Conservation (phyloP, 2,113 vertebrate genomes). For the Rallus limicola region DNA sequence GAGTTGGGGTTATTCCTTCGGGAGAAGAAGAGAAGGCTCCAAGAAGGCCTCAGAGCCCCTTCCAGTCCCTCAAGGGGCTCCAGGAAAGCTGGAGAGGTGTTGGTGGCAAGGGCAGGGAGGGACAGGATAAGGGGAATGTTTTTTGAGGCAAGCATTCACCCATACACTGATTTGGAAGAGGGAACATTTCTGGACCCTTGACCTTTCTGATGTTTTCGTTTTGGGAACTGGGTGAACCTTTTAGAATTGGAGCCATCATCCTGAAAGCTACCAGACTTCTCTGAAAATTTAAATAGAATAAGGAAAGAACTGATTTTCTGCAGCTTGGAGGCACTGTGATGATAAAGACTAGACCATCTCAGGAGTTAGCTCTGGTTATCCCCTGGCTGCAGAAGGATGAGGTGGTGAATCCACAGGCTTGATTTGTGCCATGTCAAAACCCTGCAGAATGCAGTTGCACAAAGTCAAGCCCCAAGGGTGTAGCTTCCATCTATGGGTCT, state of each 20-base stretch:
- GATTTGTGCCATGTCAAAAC: background rate
- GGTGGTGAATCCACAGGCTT: background rate
- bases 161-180: background rate
- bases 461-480: background rate
- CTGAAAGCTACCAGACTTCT: background rate
- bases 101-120: too few relatives aligned
- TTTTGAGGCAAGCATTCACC: background rate
- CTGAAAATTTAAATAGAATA: background rate
- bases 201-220: background rate
- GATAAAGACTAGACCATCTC: background rate
- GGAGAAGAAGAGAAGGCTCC: too few relatives aligned
- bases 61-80: too few relatives aligned
- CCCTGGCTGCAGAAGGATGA: background rate
- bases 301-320: background rate
- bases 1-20: too few relatives aligned
- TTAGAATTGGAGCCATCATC: background rate
- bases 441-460: rapidly evolving
- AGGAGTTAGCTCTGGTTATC: background rate
- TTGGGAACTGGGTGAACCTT: background rate
- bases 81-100: too few relatives aligned
- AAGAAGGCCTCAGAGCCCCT: too few relatives aligned
- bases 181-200: background rate
- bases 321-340: background rate
- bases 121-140: background rate
- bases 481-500: rapidly evolving